A percentile compares a stretch with the other conserved stretches of the same genome.
Conservation (phyloP, 2,113 vertebrate genomes). For the Perognathus longimembris region DNA sequence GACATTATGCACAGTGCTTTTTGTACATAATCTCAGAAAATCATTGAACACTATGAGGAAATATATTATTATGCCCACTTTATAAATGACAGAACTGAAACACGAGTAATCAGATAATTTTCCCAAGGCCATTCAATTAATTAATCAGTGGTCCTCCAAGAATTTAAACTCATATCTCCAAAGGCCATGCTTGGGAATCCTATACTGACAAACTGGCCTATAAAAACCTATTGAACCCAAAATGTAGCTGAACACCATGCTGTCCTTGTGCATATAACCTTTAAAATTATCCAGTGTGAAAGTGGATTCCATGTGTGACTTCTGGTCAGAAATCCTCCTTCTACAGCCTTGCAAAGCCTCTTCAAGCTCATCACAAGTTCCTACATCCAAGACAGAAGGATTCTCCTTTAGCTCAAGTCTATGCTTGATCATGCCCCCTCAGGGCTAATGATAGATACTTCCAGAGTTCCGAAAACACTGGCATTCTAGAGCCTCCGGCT, state of each 20-base stretch:
- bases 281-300: background rate
- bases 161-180: conserved; percentile 27
- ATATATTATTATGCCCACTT: background rate
- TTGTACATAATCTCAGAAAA: conserved; percentile 27
- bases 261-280: background rate
- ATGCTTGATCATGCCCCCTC: background rate
- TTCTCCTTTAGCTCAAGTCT: background rate
- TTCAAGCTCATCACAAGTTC: background rate
- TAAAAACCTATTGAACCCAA: background rate
- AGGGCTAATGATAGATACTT: background rate
- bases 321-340: background rate
- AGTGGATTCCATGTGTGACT: background rate
- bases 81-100: background rate
- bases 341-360: background rate
- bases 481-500: background rate
- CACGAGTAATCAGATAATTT: background rate
- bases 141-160: background rate
- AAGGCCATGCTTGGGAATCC: background rate
- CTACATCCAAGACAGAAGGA: conserved; percentile 16
- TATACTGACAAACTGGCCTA: background rate
- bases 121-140: background rate
- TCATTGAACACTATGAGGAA: background rate
- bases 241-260: background rate
- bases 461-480: conserved; percentile 30
- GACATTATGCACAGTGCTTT: background rate